A percentile compares a stretch with the other conserved stretches of the same genome.
phyloP scores from a whole-genome alignment of 2,888 invertebrate genomes.

The Diploptera punctata region DNA sequence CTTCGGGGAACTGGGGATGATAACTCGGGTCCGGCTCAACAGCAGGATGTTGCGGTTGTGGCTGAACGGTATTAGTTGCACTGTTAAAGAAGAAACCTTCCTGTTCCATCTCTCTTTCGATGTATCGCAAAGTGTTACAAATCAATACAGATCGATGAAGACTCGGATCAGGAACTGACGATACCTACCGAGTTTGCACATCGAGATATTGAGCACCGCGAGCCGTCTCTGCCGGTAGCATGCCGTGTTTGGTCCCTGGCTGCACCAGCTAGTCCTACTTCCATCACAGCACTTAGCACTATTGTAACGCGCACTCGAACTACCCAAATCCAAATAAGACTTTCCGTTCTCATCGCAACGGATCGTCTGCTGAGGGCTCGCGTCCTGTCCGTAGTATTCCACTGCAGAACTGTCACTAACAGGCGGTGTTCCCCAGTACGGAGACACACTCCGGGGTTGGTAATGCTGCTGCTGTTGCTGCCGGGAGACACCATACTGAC shows the following conservation, averaged over 20 bases:
- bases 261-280: conserved; percentile 76
- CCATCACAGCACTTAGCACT: conserved; percentile 70
- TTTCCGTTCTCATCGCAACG: conserved; percentile 89
- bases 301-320: conserved; percentile 54
- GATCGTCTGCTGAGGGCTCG: conserved; percentile 75
- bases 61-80: conserved; percentile 51
- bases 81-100: conserved; percentile 53
- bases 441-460: conserved; percentile 55
- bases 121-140: conserved; percentile 87
- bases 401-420: conserved; percentile 47
- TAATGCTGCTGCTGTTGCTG: conserved; percentile 39
- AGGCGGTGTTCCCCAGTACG: conserved; percentile 47
- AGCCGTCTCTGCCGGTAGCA: conserved; percentile 86
- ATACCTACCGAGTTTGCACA: conserved; percentile 88
- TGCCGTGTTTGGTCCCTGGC: conserved; percentile 63
- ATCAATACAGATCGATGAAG: conserved; percentile 90
- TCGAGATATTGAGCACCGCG: conserved; percentile 89
- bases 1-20: conserved; percentile 47
- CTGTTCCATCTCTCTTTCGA: conserved; percentile 86
- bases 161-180: conserved; percentile 88
- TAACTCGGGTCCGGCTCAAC: conserved; percentile 49
- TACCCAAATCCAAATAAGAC: conserved; percentile 86
- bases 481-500: conserved; percentile 38
- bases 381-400: conserved; percentile 50
- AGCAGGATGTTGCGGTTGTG: conserved; percentile 55